Percentiles rank a stretch among this genome's conserved stretches.
These are phyloP conservation scores for Hirudinaria manillensis DNA, from an alignment of 2,888 invertebrate species.

Conservation along the genomic window DNA sequence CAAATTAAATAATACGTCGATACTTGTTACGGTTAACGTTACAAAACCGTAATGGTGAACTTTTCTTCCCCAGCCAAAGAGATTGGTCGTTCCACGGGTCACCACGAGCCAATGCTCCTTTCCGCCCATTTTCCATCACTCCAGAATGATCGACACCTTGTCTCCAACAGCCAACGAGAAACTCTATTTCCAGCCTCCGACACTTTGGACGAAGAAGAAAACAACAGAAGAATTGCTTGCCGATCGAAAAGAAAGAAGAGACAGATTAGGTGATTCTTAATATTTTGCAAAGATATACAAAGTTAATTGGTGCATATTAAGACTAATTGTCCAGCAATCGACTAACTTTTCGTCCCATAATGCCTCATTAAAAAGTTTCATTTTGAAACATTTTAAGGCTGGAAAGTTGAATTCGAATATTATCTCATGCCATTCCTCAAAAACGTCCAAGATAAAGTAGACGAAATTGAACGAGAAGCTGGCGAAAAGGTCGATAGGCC, in stretches of 20 bases:
- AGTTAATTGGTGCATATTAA: not conserved
- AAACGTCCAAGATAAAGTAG: conserved; percentile 43
- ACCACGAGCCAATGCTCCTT: not conserved
- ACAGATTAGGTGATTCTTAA: conserved; percentile 41
- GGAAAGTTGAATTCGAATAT: conserved; percentile 53
- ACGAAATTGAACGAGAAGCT: conserved; percentile 3
- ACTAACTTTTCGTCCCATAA: not conserved
- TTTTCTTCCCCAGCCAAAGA: too few relatives aligned
- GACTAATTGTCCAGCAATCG: too few relatives aligned
- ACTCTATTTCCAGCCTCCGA: conserved; percentile 41
- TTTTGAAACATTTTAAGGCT: conserved; percentile 42
- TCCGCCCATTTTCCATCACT: not conserved
- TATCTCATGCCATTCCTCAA: conserved; percentile 52
- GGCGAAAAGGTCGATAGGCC: conserved; percentile 23
- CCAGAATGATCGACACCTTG: not conserved
- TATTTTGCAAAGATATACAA: not conserved
- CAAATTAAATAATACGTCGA: too few relatives aligned
- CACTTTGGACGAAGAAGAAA: conserved; percentile 51
- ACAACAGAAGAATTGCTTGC: conserved; percentile 48
- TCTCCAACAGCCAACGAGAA: conserved; percentile 18
- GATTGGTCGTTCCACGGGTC: not conserved
- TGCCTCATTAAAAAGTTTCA: not conserved
- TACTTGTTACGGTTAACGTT: too few relatives aligned
- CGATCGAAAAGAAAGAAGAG: conserved; percentile 45
- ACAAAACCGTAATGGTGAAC: too few relatives aligned